These are phyloP conservation scores for Bovichtus variegatus DNA, from an alignment of 2,797 vertebrate species.

Conservation along the genomic window DNA sequence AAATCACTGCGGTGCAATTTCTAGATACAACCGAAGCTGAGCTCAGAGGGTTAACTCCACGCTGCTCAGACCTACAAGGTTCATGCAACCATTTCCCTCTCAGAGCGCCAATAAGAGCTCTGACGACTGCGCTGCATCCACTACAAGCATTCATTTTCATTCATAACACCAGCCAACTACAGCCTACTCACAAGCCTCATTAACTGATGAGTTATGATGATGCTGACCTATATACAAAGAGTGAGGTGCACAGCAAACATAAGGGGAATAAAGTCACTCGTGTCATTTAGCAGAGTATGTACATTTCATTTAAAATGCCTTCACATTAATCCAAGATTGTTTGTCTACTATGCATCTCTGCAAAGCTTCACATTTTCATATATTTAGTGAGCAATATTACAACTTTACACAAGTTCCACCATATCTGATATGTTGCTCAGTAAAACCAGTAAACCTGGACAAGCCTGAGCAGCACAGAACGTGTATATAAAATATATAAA, in stretches of 20 bases:
- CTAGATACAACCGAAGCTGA: conserved; percentile 24
- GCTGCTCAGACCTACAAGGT: conserved; percentile 59
- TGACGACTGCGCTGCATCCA: conserved; percentile 40
- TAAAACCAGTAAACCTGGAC: not conserved
- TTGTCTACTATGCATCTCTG: not conserved
- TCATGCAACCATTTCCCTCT: conserved; percentile 44
- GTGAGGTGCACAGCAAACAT: not conserved
- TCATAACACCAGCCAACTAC: conserved; percentile 39
- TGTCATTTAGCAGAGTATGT: not conserved
- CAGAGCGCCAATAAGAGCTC: conserved; percentile 21
- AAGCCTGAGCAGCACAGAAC: not conserved
- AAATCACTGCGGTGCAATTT: conserved; percentile 39
- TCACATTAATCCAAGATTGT: not conserved
- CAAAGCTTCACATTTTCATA: not conserved
- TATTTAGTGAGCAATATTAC: not conserved
- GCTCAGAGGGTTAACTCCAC: conserved; percentile 44
- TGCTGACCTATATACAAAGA: conserved; percentile 18
- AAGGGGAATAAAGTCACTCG: not conserved
- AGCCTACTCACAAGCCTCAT: not conserved
- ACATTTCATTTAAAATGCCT: not conserved
- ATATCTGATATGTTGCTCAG: not conserved
- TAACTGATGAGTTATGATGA: not conserved
- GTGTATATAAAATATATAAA: too few relatives aligned
- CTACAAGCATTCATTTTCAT: conserved; percentile 40
- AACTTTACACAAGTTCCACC: not conserved